Conservation (phyloP, 2,888 invertebrate genomes). For the Bellardia pandia region DNA sequence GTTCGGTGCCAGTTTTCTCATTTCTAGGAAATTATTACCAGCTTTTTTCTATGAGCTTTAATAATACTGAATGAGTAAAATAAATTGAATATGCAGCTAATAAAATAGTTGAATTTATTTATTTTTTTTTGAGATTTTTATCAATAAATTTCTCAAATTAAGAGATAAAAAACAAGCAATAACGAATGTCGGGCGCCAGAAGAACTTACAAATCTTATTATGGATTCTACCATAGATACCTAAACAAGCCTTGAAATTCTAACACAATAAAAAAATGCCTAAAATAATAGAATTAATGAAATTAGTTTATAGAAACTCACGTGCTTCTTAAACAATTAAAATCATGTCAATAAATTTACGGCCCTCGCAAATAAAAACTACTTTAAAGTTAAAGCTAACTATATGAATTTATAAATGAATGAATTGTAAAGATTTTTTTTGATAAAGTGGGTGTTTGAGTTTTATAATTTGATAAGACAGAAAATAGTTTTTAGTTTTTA, state of each 20-base stretch:
- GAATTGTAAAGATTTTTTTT: constrained; percentile 16
- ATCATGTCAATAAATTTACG: background rate
- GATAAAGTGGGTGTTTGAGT: too few relatives aligned
- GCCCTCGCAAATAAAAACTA: background rate
- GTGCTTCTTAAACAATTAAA: background rate
- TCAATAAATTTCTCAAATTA: background rate
- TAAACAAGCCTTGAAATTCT: background rate
- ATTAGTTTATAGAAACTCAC: background rate
- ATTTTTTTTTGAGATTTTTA: background rate
- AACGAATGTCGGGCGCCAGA: background rate
- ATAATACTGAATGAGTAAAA: too few relatives aligned
- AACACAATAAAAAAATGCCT: too few relatives aligned
- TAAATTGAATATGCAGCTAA: background rate
- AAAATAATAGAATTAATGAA: background rate
- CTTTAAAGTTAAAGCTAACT: background rate
- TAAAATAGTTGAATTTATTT: background rate
- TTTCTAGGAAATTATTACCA: background rate
- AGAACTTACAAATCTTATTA: background rate
- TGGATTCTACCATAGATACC: background rate
- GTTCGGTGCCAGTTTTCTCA: too few relatives aligned
- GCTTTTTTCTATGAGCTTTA: background rate
- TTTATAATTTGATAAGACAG: constrained; percentile 3
- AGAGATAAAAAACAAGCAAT: background rate
- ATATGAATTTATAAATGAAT: background rate
- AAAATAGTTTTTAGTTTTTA: constrained; percentile 4